Evolutionary conservation across 2,888 invertebrate species (phyloP).

Genomic region (Lasioglossum morio): DNA sequence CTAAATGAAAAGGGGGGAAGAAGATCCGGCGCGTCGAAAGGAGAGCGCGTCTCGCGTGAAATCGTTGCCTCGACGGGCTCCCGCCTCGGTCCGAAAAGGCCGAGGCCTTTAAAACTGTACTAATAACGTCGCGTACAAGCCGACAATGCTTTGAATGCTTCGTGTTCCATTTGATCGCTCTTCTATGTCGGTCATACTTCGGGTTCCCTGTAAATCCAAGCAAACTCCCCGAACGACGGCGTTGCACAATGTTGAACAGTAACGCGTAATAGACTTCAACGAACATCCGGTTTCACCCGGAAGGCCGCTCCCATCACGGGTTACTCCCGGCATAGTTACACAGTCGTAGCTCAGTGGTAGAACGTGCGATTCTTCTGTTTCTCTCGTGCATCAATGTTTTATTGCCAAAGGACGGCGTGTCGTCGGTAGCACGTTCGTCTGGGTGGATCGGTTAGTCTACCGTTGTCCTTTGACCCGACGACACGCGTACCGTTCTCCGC

Average conservation of each 20-base stretch:
- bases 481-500: slow-evolving; percentile 26
- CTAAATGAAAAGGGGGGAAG: slow-evolving; percentile 26
- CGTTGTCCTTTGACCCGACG: slow-evolving; percentile 72
- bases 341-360: slow-evolving; percentile 27
- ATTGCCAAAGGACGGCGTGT: slow-evolving; percentile 65
- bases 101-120: neutral
- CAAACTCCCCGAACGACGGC: slow-evolving; percentile 34
- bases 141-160: neutral
- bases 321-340: slow-evolving; percentile 66
- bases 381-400: slow-evolving; percentile 67
- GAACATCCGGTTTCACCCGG: slow-evolving; percentile 81
- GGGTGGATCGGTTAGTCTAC: slow-evolving; percentile 73
- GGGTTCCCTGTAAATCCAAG: slow-evolving; percentile 43
- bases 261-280: slow-evolving; percentile 70
- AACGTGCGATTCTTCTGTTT: slow-evolving; percentile 66
- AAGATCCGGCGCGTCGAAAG: neutral
- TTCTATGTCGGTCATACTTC: slow-evolving; percentile 37
- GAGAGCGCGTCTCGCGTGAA: neutral
- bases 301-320: slow-evolving; percentile 82
- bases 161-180: slow-evolving; percentile 6
- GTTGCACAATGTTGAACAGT: slow-evolving; percentile 50
- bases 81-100: neutral
- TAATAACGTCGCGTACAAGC: neutral
- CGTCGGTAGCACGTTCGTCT: slow-evolving; percentile 29
- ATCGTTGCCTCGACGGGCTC: neutral